Conservation (phyloP, 2,888 invertebrate genomes). For the Apomyelois bistriatella region DNA sequence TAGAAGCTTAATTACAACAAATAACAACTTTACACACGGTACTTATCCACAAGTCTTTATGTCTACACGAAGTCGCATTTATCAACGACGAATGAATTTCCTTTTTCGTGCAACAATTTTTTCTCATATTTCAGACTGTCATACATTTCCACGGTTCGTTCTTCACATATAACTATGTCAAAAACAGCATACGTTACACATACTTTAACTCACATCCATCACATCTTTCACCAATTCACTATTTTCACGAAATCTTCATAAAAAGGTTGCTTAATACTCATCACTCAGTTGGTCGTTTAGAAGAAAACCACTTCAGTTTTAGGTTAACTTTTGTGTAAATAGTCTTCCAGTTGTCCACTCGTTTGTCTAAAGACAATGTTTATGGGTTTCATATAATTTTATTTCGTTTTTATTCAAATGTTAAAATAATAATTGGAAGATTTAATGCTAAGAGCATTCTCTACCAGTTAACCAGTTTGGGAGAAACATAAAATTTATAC, state of each 20-base stretch:
- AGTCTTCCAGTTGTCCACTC: too few species aligned
- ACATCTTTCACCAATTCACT: conserved; percentile 20
- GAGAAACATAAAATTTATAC: too few species aligned
- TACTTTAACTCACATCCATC: conserved; percentile 2
- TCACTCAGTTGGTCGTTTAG: conserved; percentile 6
- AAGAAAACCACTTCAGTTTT: too few species aligned
- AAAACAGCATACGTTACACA: conserved; percentile 8
- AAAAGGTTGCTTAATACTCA: conserved; percentile 45
- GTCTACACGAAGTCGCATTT: neutral
- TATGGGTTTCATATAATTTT: too few species aligned
- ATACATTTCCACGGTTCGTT: conserved; percentile 7
- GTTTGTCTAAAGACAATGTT: too few species aligned
- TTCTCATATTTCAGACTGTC: conserved; percentile 1
- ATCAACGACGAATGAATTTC: neutral
- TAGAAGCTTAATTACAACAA: too few species aligned
- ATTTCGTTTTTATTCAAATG: too few species aligned
- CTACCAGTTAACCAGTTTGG: too few species aligned
- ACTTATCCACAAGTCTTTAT: neutral
- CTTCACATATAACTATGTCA: neutral
- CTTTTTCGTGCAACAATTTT: conserved; percentile 5
- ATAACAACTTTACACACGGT: neutral
- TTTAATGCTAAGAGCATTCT: too few species aligned
- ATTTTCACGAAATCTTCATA: conserved; percentile 39
- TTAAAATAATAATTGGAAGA: too few species aligned
- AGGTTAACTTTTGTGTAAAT: too few species aligned